Evolutionary conservation across 2,113 vertebrate genomes (phyloP).

Genomic region (Lophura nycthemera): DNA sequence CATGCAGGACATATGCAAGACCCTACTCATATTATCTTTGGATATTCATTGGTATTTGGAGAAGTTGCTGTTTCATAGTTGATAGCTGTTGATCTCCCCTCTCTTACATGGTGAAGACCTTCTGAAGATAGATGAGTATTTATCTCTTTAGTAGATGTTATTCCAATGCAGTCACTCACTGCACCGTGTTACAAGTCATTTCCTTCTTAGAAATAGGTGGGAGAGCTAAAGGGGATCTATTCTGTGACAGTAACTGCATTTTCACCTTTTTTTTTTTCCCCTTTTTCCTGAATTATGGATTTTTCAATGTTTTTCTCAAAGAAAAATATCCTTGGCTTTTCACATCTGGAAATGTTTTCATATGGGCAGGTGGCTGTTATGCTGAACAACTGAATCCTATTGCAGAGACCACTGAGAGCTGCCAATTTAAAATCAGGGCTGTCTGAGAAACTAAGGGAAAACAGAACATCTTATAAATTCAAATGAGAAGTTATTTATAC

Average conservation of each 20-base stretch:
- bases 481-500: neutral
- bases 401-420: neutral
- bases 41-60: neutral
- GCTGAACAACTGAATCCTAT: neutral
- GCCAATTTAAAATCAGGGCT: conserved; percentile 10
- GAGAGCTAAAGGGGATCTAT: neutral
- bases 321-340: neutral
- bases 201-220: neutral
- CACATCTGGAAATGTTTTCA: neutral
- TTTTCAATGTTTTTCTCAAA: neutral
- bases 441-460: neutral
- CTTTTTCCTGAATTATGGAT: neutral
- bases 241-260: neutral
- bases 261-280: neutral
- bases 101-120: neutral
- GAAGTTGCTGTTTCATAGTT: neutral
- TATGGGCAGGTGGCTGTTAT: neutral
- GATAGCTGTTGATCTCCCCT: neutral
- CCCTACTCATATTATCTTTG: neutral
- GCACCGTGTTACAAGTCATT: neutral
- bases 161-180: neutral
- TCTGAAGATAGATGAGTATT: neutral
- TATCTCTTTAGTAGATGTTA: neutral
- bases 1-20: neutral
- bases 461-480: neutral